Evolutionary conservation across 2,888 invertebrate genomes (phyloP).

Genomic region (Calephelis perditalis): DNA sequence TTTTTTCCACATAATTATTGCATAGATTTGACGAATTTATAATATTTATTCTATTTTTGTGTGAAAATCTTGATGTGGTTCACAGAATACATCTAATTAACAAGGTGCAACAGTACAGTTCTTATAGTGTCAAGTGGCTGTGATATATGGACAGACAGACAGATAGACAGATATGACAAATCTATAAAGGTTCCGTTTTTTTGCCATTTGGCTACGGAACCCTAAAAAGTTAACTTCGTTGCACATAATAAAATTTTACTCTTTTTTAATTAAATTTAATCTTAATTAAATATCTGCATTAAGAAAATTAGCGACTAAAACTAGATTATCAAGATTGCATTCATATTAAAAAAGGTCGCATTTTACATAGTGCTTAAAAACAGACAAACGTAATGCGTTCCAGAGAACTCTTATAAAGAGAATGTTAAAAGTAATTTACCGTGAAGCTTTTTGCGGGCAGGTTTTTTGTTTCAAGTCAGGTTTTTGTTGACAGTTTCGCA

Average conservation of each 20-base stretch:
- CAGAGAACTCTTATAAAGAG: constrained; percentile 5
- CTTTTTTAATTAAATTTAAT: background rate
- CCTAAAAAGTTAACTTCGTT: background rate
- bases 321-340: background rate
- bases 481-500: background rate
- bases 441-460: background rate
- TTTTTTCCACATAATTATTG: too few species aligned
- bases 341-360: background rate
- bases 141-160: background rate
- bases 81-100: too few species aligned
- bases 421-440: constrained; percentile 6
- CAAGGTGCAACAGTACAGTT: too few species aligned
- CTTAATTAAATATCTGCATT: background rate
- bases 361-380: background rate
- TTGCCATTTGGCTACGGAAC: background rate
- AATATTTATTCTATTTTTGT: too few species aligned
- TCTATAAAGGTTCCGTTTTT: too few species aligned
- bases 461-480: background rate
- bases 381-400: background rate
- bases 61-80: too few species aligned
- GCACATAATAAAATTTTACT: background rate
- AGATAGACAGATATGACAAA: background rate
- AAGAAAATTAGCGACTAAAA: background rate
- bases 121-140: background rate
- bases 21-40: too few species aligned